These are phyloP conservation scores for Microdon myrmicae DNA, from an alignment of 2,888 invertebrate species.

Conservation along the genomic window DNA sequence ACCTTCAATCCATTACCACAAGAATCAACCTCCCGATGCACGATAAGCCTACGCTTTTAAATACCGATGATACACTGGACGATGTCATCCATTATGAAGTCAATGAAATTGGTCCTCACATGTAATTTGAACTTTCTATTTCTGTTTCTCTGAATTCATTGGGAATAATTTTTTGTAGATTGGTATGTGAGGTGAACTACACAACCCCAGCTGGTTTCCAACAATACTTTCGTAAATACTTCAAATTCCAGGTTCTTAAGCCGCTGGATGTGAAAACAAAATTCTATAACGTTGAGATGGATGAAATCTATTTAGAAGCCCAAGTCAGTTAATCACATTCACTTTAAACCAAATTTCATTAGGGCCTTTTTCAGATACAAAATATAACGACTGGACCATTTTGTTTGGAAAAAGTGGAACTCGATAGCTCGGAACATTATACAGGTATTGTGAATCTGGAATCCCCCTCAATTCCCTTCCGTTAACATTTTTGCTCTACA, in stretches of 20 bases:
- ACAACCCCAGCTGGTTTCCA: conserved; percentile 78
- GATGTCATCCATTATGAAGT: conserved; percentile 98
- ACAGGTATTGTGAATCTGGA: conserved; percentile 69
- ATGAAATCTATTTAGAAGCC: conserved; percentile 79
- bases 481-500: conserved; percentile 48
- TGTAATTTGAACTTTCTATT: conserved; percentile 71
- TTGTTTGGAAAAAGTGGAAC: conserved; percentile 90
- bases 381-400: conserved; percentile 94
- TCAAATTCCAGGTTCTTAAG: conserved; percentile 97
- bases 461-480: background rate
- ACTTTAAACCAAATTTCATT: background rate
- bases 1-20: conserved; percentile 92
- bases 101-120: conserved; percentile 98
- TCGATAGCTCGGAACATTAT: conserved; percentile 93
- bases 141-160: background rate
- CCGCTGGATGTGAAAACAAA: conserved; percentile 99
- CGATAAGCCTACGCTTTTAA: conserved; percentile 73
- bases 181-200: conserved; percentile 97
- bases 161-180: conserved; percentile 69
- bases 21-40: conserved; percentile 83
- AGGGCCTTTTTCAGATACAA: conserved; percentile 73
- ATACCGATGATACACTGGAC: conserved; percentile 87
- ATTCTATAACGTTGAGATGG: conserved; percentile 92
- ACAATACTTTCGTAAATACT: conserved; percentile 93
- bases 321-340: conserved; percentile 67